Evolutionary conservation across 2,797 vertebrate genomes (phyloP), one percentile per base, ranked within the genome.

Genomic region (Knipowitschia caucasica): DNA sequence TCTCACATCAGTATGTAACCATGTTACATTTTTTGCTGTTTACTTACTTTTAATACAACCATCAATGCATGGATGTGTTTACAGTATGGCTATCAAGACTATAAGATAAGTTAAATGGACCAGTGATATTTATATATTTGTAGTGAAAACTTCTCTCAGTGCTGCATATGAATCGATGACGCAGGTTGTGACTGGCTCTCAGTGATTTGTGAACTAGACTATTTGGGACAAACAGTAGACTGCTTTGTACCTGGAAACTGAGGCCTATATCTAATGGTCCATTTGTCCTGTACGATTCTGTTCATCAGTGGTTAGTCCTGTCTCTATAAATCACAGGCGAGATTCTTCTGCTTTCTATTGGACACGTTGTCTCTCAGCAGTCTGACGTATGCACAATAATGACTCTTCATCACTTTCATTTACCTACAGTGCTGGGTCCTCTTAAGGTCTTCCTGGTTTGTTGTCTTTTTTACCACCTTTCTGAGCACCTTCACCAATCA

Each of bases 341-440:
- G 30, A 64, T 69, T 72, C 55, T 59, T 69, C 73, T 66, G 59
- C 56, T 57, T 66, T 53, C 50, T 55, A 73, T 66, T 62, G 60
- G 69, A 33, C 29, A 10, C 21, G 67, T 80, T 78, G 71, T 61
- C 57, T 39, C 34, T 36, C 67, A 58, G 63, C 45, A 4, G 46
- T 25, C 56, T 64, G 62, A 70, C 64, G 64, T 34, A 62, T 44
- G 58, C 47, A n/a, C n/a, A n/a, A n/a, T n/a, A 57, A 62, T 60
- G 75, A 79, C 59, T n/a, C 68, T 75, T 65, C 64, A 72, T 78
- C 77, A 61, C 65, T 61, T 75, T 73, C 64, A 75, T 82, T 81
- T 81, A 64, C 64, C 14, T 67, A 76, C 25, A 39, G 53, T 38
- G 47, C 34, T 39, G 17, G 61, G 11, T 55, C 52, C 44, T 23